Base-by-base conservation (phyloP, 2,113 vertebrate species). In the Hymenochirus boettgeri region DNA sequence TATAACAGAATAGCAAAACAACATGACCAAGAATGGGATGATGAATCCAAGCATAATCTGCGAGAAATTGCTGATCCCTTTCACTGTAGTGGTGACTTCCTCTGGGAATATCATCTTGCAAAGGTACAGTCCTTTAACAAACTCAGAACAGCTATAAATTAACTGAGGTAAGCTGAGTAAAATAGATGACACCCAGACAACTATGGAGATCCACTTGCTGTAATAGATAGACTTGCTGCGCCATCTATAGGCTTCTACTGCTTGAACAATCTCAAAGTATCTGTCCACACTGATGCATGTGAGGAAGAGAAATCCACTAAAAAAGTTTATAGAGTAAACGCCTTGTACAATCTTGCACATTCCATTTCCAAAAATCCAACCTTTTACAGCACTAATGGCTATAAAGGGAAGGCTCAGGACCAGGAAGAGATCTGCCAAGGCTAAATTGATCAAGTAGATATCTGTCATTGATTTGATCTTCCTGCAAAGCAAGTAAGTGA, bases 241-340 rank as follows among this genome's bases (percentile, higher is more conserved):
- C 24, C 81, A 77, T 25, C 77, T 77, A 0, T 74, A 76, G 25
- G 82, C 80, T 0, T 76, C 15, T 1, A 90, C 80, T 15, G 77
- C 80, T 57, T 5, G 70, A 0, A 85, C 88, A 0, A 99, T 92
- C 72, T 85, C 86, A 73, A 93, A 56, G 7, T 96, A 97, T 74
- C 95, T 93, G 65, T 99, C 94, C 0, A 92, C 64, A 0, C 94
- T 95, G 76, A 99, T 91, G 75, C 89, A 92, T 13, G 91, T 92
- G 24, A 99, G 82, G 75, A 97, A 88, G 65, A 97, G 69, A 71
- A 97, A 87, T 6, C 96, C 94, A 0, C 91, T 89, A 53, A 94
- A 91, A 15, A 92, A 96, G 74, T 93, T 97, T 69, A 95, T 79
- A 1, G 90, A 80, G 0, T 94, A 88, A 75, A 91, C 70, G 7